Evolutionary conservation across 2,113 vertebrate genomes (phyloP).

Genomic region (cat (Felis catus)): DNA sequence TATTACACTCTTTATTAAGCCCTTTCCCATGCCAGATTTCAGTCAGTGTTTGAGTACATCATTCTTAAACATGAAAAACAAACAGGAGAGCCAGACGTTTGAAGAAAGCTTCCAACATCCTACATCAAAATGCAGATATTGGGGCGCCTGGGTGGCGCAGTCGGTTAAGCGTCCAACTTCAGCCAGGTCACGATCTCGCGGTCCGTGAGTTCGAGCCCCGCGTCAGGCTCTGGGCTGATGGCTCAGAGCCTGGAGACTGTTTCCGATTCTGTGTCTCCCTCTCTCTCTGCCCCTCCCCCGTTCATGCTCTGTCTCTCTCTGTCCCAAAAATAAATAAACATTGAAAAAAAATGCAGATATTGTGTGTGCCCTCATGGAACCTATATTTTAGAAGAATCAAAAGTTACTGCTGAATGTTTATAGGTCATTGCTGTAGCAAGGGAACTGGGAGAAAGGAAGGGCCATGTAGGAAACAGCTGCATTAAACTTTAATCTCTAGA

Average conservation of each 20-base stretch:
- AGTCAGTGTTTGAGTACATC: not conserved
- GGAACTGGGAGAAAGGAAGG: not conserved
- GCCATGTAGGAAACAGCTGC: not conserved
- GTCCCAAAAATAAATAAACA: too few relatives aligned
- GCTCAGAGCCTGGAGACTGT: too few relatives aligned
- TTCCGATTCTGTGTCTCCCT: too few relatives aligned
- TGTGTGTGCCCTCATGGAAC: not conserved
- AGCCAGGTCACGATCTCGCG: too few relatives aligned
- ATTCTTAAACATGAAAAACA: not conserved
- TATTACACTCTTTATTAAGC: not conserved
- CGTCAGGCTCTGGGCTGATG: too few relatives aligned
- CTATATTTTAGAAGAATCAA: not conserved
- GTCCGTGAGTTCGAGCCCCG: too few relatives aligned
- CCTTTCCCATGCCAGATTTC: not conserved
- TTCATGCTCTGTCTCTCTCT: too few relatives aligned
- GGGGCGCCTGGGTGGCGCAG: too few relatives aligned
- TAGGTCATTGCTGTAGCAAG: not conserved
- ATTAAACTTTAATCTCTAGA: not conserved
- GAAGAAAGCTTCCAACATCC: not conserved
- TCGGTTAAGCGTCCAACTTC: too few relatives aligned
- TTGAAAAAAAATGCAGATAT: not conserved
- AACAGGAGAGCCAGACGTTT: not conserved
- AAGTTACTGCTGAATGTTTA: not conserved
- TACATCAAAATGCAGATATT: not conserved
- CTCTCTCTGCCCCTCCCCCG: too few relatives aligned